These are phyloP conservation scores for Poeciliopsis turneri DNA, from an alignment of 2,797 vertebrate genomes.

Conservation along the genomic window DNA sequence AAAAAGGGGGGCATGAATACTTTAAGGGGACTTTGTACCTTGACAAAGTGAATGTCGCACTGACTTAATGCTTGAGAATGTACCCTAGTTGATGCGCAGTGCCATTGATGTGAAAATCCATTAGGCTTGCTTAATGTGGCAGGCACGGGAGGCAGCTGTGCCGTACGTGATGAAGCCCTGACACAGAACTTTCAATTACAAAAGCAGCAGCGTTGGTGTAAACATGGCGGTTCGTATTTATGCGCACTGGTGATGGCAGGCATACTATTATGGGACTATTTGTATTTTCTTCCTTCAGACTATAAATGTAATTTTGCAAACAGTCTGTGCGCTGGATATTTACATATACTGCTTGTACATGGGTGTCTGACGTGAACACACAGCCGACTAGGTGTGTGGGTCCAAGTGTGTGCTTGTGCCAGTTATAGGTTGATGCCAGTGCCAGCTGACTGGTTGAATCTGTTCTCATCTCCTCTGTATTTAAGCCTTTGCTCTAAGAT, in stretches of 20 bases:
- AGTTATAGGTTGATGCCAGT: conserved; percentile 49
- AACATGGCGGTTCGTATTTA: conserved; percentile 41
- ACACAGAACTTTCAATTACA: conserved; percentile 73
- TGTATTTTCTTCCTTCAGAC: conserved; percentile 35
- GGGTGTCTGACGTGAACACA: conserved; percentile 11
- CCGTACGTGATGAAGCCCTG: conserved; percentile 65
- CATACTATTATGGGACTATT: conserved; percentile 52
- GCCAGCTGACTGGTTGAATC: conserved; percentile 72
- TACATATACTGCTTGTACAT: conserved; percentile 13
- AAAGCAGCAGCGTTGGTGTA: conserved; percentile 34
- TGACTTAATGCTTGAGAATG: conserved; percentile 62
- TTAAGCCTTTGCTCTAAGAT: conserved; percentile 75
- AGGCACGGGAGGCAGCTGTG: conserved; percentile 68
- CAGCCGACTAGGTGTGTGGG: conserved; percentile 12
- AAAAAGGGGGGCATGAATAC: not conserved
- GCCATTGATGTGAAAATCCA: conserved; percentile 67
- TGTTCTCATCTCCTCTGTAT: conserved; percentile 73
- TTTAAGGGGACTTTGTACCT: conserved; percentile 14
- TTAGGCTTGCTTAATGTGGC: conserved; percentile 76
- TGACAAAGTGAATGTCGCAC: conserved; percentile 58
- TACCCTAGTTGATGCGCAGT: conserved; percentile 37
- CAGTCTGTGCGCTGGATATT: conserved; percentile 24
- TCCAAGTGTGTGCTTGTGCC: conserved; percentile 39
- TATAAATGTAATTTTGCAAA: conserved; percentile 27
- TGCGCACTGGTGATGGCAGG: conserved; percentile 38